Evolutionary conservation across 2,797 vertebrate species (phyloP).

Genomic region (Pseudochromis fuscus): DNA sequence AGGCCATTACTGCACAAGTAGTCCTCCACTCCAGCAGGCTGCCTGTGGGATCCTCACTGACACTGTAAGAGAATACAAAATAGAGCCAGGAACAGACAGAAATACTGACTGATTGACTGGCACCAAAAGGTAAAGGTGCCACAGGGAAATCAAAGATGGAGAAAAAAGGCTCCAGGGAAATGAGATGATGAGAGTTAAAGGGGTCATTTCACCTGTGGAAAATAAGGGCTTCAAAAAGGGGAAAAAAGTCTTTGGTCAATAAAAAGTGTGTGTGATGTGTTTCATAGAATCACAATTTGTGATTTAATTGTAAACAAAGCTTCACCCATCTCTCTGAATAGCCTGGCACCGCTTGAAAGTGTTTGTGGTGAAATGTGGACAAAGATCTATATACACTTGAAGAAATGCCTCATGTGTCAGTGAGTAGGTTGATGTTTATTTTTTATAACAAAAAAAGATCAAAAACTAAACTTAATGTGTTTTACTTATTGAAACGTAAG

Average conservation of each 20-base stretch:
- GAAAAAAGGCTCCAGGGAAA: slow-evolving; percentile 22
- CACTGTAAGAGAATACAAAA: slow-evolving; percentile 33
- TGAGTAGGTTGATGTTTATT: too few species aligned
- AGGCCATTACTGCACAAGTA: slow-evolving; percentile 57
- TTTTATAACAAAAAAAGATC: too few species aligned
- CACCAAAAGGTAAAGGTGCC: slow-evolving; percentile 21
- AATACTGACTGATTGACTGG: slow-evolving; percentile 27
- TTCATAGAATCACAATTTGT: slow-evolving; percentile 4
- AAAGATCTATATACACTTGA: too few species aligned
- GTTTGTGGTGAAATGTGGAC: too few species aligned
- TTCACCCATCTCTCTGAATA: not conserved
- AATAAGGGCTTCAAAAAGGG: slow-evolving; percentile 11
- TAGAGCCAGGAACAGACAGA: slow-evolving; percentile 14
- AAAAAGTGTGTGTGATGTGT: slow-evolving; percentile 13
- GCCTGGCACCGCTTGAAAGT: too few species aligned
- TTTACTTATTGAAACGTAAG: too few species aligned
- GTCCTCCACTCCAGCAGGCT: slow-evolving; percentile 42
- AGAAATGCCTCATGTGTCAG: too few species aligned
- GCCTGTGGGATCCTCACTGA: slow-evolving; percentile 33
- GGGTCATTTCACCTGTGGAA: slow-evolving; percentile 27
- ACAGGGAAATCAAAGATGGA: slow-evolving; percentile 37
- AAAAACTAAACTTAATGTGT: too few species aligned
- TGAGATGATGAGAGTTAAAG: not conserved
- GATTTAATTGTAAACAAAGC: slow-evolving; percentile 18
- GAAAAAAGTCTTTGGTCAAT: slow-evolving; percentile 23